Conservation (phyloP, 2,888 invertebrate species). For the Mycalesis mineus region DNA sequence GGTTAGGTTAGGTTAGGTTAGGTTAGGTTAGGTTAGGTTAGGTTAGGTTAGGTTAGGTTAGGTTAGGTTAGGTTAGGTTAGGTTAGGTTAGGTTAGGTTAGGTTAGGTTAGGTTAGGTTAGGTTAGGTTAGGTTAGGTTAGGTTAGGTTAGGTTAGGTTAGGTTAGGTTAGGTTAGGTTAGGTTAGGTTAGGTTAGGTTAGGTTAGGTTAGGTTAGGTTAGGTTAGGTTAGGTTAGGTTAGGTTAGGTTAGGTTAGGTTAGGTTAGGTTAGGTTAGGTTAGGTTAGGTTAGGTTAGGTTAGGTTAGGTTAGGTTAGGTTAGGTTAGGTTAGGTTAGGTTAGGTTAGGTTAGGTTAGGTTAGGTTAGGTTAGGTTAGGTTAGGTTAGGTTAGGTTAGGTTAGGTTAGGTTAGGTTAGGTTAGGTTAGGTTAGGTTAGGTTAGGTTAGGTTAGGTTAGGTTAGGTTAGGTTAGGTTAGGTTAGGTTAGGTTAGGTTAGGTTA, state of each 20-base stretch:
- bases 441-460: constrained; percentile 22
- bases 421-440: constrained; percentile 23
- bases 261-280: constrained; percentile 30
- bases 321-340: too few species aligned
- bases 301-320: constrained; percentile 27
- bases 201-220: too few species aligned
- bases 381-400: constrained; percentile 23
- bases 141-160: constrained; percentile 31
- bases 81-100: constrained; percentile 31
- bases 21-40: too few species aligned
- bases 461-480: constrained; percentile 24
- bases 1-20: too few species aligned
- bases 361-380: constrained; percentile 19
- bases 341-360: too few species aligned
- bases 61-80: constrained; percentile 31
- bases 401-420: constrained; percentile 16
- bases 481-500: constrained; percentile 25
- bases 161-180: constrained; percentile 28
- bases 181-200: constrained; percentile 24
- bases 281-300: constrained; percentile 26
- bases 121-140: constrained; percentile 30
- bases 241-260: too few species aligned
- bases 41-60: constrained; percentile 29
- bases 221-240: too few species aligned
- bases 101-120: constrained; percentile 26